Percentiles rank a stretch among this genome's conserved stretches.
phyloP scores from a whole-genome alignment of 2,113 vertebrate species.

The Ochotona curzoniae region DNA sequence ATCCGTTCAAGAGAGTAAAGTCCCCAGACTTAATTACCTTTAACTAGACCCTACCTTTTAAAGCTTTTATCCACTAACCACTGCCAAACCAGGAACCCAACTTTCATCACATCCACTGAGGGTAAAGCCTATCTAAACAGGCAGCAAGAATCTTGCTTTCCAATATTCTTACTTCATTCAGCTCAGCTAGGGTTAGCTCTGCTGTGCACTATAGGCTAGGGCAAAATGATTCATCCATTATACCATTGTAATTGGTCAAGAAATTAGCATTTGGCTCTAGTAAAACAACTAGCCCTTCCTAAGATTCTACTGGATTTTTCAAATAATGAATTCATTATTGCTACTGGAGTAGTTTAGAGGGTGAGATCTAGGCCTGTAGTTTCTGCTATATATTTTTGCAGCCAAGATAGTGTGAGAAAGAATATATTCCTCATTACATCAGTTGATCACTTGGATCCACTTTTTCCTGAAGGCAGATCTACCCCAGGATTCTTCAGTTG shows the following conservation, averaged over 20 bases:
- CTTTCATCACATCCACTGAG: no score
- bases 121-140: no score
- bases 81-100: no score
- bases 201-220: not conserved
- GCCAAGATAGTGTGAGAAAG: not conserved
- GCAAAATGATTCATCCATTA: not conserved
- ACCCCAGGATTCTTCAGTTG: not conserved
- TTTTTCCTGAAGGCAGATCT: not conserved
- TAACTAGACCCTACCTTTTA: no score
- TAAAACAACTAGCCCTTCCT: not conserved
- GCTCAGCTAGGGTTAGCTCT: not conserved
- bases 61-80: no score
- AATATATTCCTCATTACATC: not conserved
- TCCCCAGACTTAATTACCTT: no score
- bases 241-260: not conserved
- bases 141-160: not conserved
- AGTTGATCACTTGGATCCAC: not conserved
- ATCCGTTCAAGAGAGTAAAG: no score
- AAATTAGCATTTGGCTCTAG: constrained; percentile 19
- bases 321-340: not conserved
- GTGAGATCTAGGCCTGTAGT: not conserved
- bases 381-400: not conserved
- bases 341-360: not conserved
- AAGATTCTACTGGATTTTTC: constrained; percentile 4
- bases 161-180: not conserved